A percentile compares a stretch with the other conserved stretches of the same genome.
Conservation (phyloP, 1,140 invertebrate species). For the Lordiphosa mommai region DNA sequence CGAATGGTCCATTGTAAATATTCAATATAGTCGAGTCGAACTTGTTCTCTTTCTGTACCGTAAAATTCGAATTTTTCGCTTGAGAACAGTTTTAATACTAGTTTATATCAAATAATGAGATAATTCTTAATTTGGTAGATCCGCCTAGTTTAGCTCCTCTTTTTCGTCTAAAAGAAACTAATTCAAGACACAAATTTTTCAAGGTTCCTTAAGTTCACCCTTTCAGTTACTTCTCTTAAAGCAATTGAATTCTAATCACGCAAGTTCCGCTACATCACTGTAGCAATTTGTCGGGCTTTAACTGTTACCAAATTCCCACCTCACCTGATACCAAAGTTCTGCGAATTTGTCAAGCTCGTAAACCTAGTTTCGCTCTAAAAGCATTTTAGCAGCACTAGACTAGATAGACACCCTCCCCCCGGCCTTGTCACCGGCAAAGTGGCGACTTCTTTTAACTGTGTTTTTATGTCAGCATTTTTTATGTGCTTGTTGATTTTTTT, state of each 20-base stretch:
- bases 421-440: constrained; percentile 11
- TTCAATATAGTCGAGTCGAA: too few relatives aligned
- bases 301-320: constrained; percentile 13
- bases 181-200: too few relatives aligned
- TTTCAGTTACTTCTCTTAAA: background rate
- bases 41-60: too few relatives aligned
- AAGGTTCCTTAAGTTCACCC: constrained; percentile 3
- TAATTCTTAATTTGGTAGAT: too few relatives aligned
- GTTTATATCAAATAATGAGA: too few relatives aligned
- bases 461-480: constrained; percentile 64
- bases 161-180: too few relatives aligned
- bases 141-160: too few relatives aligned
- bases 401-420: constrained; percentile 2
- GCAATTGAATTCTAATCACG: too few relatives aligned
- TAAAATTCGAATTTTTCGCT: too few relatives aligned
- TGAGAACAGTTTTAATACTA: too few relatives aligned
- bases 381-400: constrained; percentile 36
- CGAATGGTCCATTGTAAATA: too few relatives aligned
- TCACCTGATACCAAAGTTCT: constrained; percentile 28
- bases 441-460: constrained; percentile 53
- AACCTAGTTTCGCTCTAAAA: constrained; percentile 61
- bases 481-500: constrained; percentile 28
- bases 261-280: too few relatives aligned
- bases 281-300: constrained; percentile 12
- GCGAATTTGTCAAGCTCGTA: constrained; percentile 58